phyloP scores from a whole-genome alignment of 1,140 invertebrate genomes.

The Apis florea region DNA sequence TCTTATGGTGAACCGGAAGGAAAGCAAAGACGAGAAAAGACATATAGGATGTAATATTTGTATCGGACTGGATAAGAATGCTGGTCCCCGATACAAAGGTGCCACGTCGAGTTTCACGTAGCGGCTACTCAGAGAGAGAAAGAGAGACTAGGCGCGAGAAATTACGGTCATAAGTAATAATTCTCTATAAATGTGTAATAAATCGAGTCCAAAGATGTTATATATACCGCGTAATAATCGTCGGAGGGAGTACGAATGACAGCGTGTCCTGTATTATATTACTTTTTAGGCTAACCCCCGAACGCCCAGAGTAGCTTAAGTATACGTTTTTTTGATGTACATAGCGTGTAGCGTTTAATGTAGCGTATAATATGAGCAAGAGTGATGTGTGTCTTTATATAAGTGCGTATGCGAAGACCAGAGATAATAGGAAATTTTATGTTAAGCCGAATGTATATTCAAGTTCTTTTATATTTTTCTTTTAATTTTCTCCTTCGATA shows the following conservation, averaged over 20 bases:
- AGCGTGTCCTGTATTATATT: slow-evolving; percentile 78
- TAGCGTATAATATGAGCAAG: slow-evolving; percentile 59
- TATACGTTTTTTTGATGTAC: slow-evolving; percentile 76
- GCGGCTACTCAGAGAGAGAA: slow-evolving; percentile 28
- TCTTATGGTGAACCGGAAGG: not conserved
- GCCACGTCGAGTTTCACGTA: slow-evolving; percentile 29
- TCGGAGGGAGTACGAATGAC: slow-evolving; percentile 63
- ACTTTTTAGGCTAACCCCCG: slow-evolving; percentile 73
- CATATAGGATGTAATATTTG: slow-evolving; percentile 8
- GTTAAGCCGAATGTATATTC: not conserved
- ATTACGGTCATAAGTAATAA: slow-evolving; percentile 56
- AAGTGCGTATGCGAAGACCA: not conserved
- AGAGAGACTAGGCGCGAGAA: slow-evolving; percentile 28
- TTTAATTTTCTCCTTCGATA: not conserved
- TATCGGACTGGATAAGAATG: slow-evolving; percentile 45
- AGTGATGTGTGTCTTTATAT: not conserved
- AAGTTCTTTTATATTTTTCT: not conserved
- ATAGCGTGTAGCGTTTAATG: slow-evolving; percentile 72
- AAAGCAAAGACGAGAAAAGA: not conserved
- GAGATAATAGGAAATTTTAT: slow-evolving; percentile 24
- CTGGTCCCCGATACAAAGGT: slow-evolving; percentile 19
- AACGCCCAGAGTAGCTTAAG: slow-evolving; percentile 60
- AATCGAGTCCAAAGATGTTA: slow-evolving; percentile 81
- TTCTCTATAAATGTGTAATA: slow-evolving; percentile 80
- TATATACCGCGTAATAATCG: slow-evolving; percentile 75